phyloP scores from a whole-genome alignment of 1,140 invertebrate species.

The Cotesia typhae region DNA sequence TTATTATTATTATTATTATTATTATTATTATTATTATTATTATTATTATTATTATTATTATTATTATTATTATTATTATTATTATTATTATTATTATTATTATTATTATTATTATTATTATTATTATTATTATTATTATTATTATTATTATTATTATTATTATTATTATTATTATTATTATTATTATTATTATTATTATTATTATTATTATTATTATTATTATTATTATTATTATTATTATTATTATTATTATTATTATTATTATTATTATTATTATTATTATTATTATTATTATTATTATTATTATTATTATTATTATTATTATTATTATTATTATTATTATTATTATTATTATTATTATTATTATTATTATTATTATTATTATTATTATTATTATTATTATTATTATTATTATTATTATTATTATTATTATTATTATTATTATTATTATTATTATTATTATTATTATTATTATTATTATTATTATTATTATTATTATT shows the following conservation, averaged over 20 bases:
- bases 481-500: slow-evolving; percentile 63
- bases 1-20: slow-evolving; percentile 63
- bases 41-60: slow-evolving; percentile 62
- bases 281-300: slow-evolving; percentile 62
- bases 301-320: slow-evolving; percentile 63
- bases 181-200: slow-evolving; percentile 63
- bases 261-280: slow-evolving; percentile 56
- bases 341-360: slow-evolving; percentile 62
- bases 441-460: slow-evolving; percentile 56
- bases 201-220: slow-evolving; percentile 56
- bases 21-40: slow-evolving; percentile 56
- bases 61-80: slow-evolving; percentile 63
- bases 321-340: slow-evolving; percentile 56
- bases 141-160: slow-evolving; percentile 56
- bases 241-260: slow-evolving; percentile 63
- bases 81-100: slow-evolving; percentile 56
- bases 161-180: slow-evolving; percentile 62
- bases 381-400: slow-evolving; percentile 56
- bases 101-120: slow-evolving; percentile 62
- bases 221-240: slow-evolving; percentile 62
- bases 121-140: slow-evolving; percentile 63
- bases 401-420: slow-evolving; percentile 62
- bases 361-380: slow-evolving; percentile 63
- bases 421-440: slow-evolving; percentile 63
- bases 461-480: slow-evolving; percentile 62